Conservation (phyloP, 2,113 vertebrate species). For the Megaceryle torquata region DNA sequence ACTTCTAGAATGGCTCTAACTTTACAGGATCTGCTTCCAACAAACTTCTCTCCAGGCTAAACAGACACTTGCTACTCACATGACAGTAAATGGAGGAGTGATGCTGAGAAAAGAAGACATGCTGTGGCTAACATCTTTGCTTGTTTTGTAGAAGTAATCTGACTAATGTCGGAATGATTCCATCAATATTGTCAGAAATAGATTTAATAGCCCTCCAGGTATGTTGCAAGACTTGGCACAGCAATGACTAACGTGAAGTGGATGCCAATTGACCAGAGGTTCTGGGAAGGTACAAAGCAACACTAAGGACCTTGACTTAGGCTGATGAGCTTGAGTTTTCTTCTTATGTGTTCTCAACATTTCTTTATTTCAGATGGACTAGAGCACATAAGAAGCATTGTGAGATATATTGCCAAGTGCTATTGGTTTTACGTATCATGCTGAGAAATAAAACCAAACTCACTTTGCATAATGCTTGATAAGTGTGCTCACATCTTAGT, state of each 20-base stretch:
- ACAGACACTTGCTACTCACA: constrained; percentile 56
- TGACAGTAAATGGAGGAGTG: constrained; percentile 6
- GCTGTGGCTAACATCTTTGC: constrained; percentile 49
- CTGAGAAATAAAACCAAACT: constrained; percentile 1
- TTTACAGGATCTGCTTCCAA: constrained; percentile 53
- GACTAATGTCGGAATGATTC: constrained; percentile 65
- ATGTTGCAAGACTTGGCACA: constrained; percentile 34
- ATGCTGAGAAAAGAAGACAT: constrained; percentile 66
- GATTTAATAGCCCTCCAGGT: constrained; percentile 60
- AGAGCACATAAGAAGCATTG: not conserved
- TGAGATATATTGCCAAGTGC: not conserved
- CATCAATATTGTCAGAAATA: constrained; percentile 60
- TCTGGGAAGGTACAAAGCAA: constrained; percentile 41
- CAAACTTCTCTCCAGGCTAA: constrained; percentile 61
- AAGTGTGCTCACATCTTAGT: not conserved
- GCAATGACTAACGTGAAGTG: not conserved
- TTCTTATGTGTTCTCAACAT: not conserved
- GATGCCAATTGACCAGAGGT: constrained; percentile 60
- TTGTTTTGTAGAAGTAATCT: constrained; percentile 56
- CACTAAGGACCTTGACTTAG: constrained; percentile 57
- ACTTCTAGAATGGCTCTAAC: constrained; percentile 16
- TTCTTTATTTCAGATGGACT: not conserved
- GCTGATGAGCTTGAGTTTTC: constrained; percentile 14
- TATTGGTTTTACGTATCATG: not conserved
- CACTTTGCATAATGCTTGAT: not conserved